Evolutionary conservation across 2,113 vertebrate species (phyloP).

Genomic region (Pluvialis apricaria): DNA sequence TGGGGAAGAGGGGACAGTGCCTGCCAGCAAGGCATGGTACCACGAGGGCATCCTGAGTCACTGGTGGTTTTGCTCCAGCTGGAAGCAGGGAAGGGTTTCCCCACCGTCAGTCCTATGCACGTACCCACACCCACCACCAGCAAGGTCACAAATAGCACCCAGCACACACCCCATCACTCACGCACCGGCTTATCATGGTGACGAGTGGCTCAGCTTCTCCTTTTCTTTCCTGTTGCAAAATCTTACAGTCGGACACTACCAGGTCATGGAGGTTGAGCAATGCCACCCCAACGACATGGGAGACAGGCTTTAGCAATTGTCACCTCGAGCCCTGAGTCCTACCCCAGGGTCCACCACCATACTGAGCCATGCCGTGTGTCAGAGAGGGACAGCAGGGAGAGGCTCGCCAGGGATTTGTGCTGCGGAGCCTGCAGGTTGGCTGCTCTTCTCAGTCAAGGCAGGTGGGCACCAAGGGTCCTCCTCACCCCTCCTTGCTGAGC

Average conservation of each 20-base stretch:
- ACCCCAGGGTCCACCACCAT: background rate
- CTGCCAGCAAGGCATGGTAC: background rate
- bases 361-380: rapidly evolving
- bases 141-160: background rate
- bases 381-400: background rate
- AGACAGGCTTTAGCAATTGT: background rate
- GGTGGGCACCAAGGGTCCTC: background rate
- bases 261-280: background rate
- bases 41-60: background rate
- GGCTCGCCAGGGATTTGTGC: background rate
- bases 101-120: background rate
- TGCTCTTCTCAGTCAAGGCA: background rate
- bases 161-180: background rate
- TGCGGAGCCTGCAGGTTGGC: background rate
- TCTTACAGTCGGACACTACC: background rate
- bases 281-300: background rate
- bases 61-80: background rate
- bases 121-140: background rate
- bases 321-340: background rate
- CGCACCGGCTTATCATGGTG: background rate
- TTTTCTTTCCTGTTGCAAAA: background rate
- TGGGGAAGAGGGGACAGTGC: background rate
- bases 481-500: background rate
- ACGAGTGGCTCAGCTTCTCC: background rate
- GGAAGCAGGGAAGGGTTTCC: background rate